A percentile compares a stretch with the other conserved stretches of the same genome.
Conservation (phyloP, 92 coral and sea anemone species). For the Desmophyllum pertusum region DNA sequence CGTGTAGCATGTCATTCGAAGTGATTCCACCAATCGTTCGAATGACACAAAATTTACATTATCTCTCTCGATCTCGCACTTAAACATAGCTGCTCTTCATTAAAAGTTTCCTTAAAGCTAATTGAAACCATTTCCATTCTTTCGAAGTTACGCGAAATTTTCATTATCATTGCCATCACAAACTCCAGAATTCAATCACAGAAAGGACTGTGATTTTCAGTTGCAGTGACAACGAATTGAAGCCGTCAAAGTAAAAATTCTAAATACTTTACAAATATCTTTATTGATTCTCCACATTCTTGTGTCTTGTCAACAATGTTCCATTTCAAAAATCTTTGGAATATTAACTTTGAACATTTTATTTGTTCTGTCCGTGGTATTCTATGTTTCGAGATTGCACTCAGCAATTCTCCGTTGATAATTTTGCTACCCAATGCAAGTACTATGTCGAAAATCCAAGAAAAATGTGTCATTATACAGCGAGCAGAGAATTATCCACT, state of each 20-base stretch:
- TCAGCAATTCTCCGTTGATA: neutral
- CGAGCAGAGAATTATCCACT: neutral
- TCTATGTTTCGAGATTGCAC: neutral
- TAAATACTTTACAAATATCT: slow-evolving; percentile 16
- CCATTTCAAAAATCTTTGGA: neutral
- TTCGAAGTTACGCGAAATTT: slow-evolving; percentile 12
- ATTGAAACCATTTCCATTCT: neutral
- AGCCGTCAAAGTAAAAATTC: neutral
- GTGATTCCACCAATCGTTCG: neutral
- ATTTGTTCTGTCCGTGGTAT: too few species aligned
- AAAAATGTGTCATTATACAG: neutral
- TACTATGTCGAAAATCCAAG: neutral
- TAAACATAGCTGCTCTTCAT: neutral
- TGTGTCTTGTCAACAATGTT: neutral
- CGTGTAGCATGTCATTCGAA: neutral
- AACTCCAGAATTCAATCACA: neutral
- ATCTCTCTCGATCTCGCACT: neutral
- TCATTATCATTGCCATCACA: neutral
- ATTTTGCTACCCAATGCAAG: neutral
- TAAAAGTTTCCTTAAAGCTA: neutral
- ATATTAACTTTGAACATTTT: neutral
- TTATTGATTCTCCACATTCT: slow-evolving; percentile 17
- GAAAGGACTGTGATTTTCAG: neutral
- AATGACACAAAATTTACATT: neutral
- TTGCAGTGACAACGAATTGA: neutral